A percentile compares a stretch with the other conserved stretches of the same genome.
phyloP scores from a whole-genome alignment of 2,797 vertebrate genomes.

The Morelia viridis region DNA sequence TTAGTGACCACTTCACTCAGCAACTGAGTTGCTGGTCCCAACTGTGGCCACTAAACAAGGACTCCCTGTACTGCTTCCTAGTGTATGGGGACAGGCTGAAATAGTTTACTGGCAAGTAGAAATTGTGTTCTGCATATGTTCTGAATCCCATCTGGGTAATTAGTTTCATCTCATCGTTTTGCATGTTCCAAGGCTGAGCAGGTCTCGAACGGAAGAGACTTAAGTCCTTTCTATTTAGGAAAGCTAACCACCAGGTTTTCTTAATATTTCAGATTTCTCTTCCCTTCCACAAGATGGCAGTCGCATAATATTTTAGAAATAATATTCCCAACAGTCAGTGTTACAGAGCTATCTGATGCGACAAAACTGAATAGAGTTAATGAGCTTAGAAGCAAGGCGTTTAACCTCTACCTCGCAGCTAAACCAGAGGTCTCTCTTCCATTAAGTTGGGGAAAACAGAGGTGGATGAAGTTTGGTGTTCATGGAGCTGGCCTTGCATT shows the following conservation, averaged over 20 bases:
- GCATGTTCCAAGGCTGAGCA: background rate
- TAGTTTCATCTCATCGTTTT: background rate
- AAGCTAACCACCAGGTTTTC: background rate
- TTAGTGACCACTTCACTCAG: background rate
- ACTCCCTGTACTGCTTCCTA: background rate
- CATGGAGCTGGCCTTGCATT: background rate
- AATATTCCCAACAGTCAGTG: background rate
- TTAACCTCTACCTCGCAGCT: background rate
- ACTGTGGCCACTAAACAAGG: background rate
- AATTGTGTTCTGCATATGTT: background rate
- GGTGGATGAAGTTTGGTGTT: too few species aligned
- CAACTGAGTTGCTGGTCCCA: background rate
- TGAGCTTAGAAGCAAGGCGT: background rate
- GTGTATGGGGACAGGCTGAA: background rate
- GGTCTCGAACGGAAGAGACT: background rate
- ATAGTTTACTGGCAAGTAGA: too few species aligned
- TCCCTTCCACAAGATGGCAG: conserved; percentile 69
- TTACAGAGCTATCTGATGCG: too few species aligned
- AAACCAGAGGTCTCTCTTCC: too few species aligned
- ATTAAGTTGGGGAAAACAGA: background rate
- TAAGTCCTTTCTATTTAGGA: background rate
- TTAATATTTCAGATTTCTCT: conserved; percentile 22
- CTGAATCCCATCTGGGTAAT: background rate
- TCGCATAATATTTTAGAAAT: conserved; percentile 36
- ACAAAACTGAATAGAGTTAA: background rate